Evolutionary conservation across 2,888 invertebrate species (phyloP), one percentile per base, ranked within the genome.

Genomic region (Lapara coniferarum): DNA sequence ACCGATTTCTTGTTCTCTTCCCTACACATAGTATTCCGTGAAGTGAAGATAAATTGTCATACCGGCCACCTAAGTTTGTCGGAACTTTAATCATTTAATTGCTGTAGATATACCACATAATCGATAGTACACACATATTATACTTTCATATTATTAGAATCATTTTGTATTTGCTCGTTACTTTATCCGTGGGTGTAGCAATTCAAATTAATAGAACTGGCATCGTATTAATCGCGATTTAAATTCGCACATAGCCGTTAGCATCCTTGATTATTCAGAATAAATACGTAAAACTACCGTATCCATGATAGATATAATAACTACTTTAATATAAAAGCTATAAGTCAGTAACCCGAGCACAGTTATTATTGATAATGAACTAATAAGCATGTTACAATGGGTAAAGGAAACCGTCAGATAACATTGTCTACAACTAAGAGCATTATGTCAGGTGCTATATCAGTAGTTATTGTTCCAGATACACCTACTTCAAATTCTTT

Each of bases 331-430:
- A 25, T 25, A 25, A 25, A 25, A 25, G 25, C 25, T 25, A 25
- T 25, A 25, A 25, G 56, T 56, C 56, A 56, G 56, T 56, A 59
- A 59, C 44, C 16, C 37, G 3, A 44, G n/a, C 44, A 10, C 44
- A 37, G 59, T 59, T 59, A 46, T n/a, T 59, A 46, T n/a, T 59
- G 44, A 46, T 59, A 59, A 59, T 59, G 59, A 46, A 59, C 59
- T 59, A 59, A 59, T 44, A 12, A 46, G 46, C 46, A 16, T 10
- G n/a, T 63, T 19, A 63, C 19, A 63, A 49, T 63, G 19, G 14
- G 13, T 16, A 63, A 49, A 63, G 49, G 19, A 19, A 59, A 63
- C 46, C 49, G 49, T 49, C 7, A 19, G 46, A 49, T 63, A 49
- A 63, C 46, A 63, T 13, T 49, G 63, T 63, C 46, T 49, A 19